phyloP scores from a whole-genome alignment of 1,140 invertebrate genomes.

The Drosophila burlai region DNA sequence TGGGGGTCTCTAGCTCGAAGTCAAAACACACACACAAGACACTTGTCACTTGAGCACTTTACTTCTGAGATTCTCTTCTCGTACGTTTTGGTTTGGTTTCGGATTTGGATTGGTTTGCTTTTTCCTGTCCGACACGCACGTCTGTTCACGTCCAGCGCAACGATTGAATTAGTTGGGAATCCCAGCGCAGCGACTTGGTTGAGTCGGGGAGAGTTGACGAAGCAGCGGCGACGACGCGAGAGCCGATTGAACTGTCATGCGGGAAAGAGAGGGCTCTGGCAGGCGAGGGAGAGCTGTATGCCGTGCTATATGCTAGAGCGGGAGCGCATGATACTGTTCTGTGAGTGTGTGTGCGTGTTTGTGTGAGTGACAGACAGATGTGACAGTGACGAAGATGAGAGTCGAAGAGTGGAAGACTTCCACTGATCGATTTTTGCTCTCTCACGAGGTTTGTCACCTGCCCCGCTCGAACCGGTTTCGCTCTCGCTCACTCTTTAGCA shows the following conservation, averaged over 20 bases:
- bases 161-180: conserved; percentile 84
- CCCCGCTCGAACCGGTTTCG: conserved; percentile 50
- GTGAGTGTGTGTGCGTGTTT: conserved; percentile 9
- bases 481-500: conserved; percentile 45
- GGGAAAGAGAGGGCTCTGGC: conserved; percentile 32
- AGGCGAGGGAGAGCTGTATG: conserved; percentile 4
- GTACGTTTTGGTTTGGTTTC: conserved; percentile 14
- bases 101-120: conserved; percentile 27
- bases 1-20: background rate
- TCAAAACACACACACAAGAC: conserved; percentile 25
- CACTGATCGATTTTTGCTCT: conserved; percentile 48
- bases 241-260: conserved; percentile 80
- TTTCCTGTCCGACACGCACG: conserved; percentile 67
- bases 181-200: conserved; percentile 31
- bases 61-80: conserved; percentile 15
- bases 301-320: conserved; percentile 6
- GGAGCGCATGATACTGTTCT: background rate
- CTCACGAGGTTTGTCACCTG: conserved; percentile 51
- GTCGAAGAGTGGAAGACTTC: conserved; percentile 24
- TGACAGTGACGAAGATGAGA: conserved; percentile 77
- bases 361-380: conserved; percentile 41
- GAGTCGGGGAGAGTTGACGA: conserved; percentile 65
- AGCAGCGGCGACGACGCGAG: conserved; percentile 56
- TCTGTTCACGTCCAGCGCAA: conserved; percentile 84
- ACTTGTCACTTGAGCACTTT: conserved; percentile 50